A percentile compares a stretch with the other conserved stretches of the same genome.
These are phyloP conservation scores for Peromyscus melanophrys DNA, from an alignment of 2,797 vertebrate species.

Conservation along the genomic window DNA sequence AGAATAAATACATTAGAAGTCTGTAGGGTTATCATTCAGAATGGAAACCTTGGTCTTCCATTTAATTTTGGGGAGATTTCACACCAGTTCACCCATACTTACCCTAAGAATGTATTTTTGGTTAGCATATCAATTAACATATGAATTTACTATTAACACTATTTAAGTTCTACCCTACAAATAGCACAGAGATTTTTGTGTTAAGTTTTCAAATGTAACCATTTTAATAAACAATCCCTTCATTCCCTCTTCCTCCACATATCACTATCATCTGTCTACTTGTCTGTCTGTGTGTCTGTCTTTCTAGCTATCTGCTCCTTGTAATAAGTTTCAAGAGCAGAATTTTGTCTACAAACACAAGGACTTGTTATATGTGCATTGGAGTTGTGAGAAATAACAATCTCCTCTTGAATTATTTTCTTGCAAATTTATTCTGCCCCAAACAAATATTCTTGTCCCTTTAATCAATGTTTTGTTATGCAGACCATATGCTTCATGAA, in stretches of 20 bases:
- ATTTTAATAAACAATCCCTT: not conserved
- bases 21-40: not conserved
- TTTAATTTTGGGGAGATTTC: not conserved
- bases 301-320: not conserved
- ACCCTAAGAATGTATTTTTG: not conserved
- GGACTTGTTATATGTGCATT: not conserved
- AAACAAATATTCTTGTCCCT: slow-evolving; percentile 30
- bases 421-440: not conserved
- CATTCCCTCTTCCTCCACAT: rapidly evolving
- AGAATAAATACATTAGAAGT: not conserved
- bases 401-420: slow-evolving; percentile 24
- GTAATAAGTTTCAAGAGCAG: slow-evolving; percentile 13
- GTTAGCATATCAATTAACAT: not conserved
- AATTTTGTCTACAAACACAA: not conserved
- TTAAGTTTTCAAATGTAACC: not conserved
- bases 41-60: not conserved
- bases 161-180: not conserved
- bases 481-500: not conserved
- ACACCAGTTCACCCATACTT: rapidly evolving
- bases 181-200: not conserved
- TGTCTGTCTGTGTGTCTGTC: not conserved
- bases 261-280: too few species aligned
- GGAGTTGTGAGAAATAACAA: not conserved
- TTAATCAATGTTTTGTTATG: slow-evolving; percentile 13
- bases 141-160: not conserved